Conservation (phyloP, 37 sponge, comb jelly and placozoan species). For the Oscarella lobularis region DNA sequence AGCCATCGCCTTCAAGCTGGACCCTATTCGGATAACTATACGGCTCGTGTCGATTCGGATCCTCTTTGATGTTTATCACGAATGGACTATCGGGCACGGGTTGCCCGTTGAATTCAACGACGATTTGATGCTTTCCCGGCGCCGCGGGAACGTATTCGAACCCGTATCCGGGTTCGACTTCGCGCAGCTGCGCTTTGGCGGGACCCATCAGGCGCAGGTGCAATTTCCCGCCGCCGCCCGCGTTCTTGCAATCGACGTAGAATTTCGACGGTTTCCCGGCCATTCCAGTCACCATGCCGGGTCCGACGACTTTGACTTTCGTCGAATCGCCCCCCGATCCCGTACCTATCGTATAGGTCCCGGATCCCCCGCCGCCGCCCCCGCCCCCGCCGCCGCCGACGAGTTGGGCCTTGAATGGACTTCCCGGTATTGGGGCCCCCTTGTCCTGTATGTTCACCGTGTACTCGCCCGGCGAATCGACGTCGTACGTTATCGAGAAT, state of each 20-base stretch:
- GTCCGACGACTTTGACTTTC: background rate
- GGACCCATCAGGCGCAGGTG: background rate
- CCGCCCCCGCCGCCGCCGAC: background rate
- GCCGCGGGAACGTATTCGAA: background rate
- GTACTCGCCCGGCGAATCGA: background rate
- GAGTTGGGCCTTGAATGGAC: background rate
- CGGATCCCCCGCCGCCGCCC: background rate
- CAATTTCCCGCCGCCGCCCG: background rate
- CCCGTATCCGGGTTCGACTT: background rate
- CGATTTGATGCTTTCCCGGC: background rate
- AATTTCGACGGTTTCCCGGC: background rate
- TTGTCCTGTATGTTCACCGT: background rate
- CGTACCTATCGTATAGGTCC: background rate
- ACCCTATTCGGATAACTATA: background rate
- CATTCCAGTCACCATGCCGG: conserved; percentile 1
- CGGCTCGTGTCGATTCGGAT: background rate
- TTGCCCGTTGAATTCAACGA: background rate
- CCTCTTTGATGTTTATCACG: background rate
- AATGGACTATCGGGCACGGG: background rate
- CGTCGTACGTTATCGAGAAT: background rate
- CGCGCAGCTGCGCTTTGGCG: background rate
- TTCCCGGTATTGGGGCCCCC: background rate
- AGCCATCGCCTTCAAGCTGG: background rate
- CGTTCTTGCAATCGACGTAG: background rate
- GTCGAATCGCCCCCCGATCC: background rate